These are phyloP conservation scores for Hydrolagus colliei DNA, from an alignment of 2,797 vertebrate genomes.

Conservation along the genomic window DNA sequence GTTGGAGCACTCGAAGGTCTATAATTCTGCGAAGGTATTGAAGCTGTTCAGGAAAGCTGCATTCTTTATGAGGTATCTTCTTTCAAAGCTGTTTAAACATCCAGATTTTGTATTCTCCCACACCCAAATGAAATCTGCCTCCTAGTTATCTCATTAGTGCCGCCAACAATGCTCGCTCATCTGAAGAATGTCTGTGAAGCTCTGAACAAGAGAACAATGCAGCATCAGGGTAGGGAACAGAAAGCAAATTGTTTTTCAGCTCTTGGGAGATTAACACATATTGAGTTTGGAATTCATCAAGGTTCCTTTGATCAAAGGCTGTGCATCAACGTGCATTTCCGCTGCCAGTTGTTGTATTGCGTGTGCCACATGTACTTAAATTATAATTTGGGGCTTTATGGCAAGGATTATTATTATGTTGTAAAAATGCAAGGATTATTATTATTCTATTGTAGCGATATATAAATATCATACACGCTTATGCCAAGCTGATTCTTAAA, in stretches of 20 bases:
- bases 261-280: too few species aligned
- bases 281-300: neutral
- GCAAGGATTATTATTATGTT: too few species aligned
- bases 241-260: neutral
- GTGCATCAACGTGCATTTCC: neutral
- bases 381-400: neutral
- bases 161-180: neutral
- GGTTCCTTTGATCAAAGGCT: neutral
- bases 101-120: neutral
- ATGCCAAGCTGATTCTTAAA: neutral
- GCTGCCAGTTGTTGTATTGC: neutral
- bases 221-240: neutral
- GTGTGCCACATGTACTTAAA: neutral
- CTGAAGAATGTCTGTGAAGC: neutral
- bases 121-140: neutral
- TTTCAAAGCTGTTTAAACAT: too few species aligned
- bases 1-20: too few species aligned
- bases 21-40: too few species aligned
- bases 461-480: neutral
- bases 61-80: too few species aligned
- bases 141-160: neutral
- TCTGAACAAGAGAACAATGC: neutral
- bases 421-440: too few species aligned
- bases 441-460: neutral
- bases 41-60: too few species aligned